A percentile compares a stretch with the other conserved stretches of the same genome.
Evolutionary conservation across 2,797 vertebrate genomes (phyloP).

Genomic region (Scolopax bukidnonensis): DNA sequence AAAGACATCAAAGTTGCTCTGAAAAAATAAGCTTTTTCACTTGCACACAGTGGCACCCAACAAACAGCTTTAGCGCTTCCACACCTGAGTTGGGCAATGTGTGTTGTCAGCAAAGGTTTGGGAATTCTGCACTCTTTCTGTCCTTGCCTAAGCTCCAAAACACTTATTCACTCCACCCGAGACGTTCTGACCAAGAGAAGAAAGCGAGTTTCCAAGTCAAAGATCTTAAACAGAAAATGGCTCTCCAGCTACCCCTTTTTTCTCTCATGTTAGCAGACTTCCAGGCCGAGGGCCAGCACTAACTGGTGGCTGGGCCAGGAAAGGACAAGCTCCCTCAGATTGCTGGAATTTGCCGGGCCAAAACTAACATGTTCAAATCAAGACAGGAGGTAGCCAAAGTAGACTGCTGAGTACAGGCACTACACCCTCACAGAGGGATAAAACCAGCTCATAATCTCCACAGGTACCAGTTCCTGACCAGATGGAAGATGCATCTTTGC

Average conservation of each 20-base stretch:
- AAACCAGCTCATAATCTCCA: neutral
- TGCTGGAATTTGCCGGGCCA: neutral
- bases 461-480: neutral
- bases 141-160: neutral
- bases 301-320: slow-evolving; percentile 16
- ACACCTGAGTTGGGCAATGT: neutral
- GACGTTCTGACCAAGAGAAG: neutral
- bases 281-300: neutral
- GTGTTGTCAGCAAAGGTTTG: neutral
- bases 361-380: slow-evolving; percentile 11
- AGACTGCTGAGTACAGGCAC: neutral
- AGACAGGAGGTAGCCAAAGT: slow-evolving; percentile 6
- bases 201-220: neutral
- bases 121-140: neutral
- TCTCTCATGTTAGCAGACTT: slow-evolving; percentile 20
- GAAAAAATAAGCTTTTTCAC: neutral
- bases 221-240: neutral
- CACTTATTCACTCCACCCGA: neutral
- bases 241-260: neutral
- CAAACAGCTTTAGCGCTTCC: neutral
- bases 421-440: neutral
- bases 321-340: neutral
- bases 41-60: neutral
- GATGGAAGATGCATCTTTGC: neutral
- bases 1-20: neutral